phyloP scores from a whole-genome alignment of 2,888 invertebrate genomes.

The Yponomeuta sedellus region DNA sequence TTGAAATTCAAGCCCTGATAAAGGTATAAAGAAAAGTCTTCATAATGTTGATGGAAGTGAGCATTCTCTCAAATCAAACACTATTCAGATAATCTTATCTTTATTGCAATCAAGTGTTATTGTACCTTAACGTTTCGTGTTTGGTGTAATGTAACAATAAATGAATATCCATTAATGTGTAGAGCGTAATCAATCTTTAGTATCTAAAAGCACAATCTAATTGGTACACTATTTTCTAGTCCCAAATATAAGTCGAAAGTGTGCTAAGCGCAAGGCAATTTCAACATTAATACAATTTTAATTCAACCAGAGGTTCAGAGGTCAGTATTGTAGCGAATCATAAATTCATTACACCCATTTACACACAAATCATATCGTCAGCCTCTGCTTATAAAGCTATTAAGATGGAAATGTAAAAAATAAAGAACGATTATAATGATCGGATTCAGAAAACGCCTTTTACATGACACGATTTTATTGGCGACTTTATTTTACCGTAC shows the following conservation, averaged over 20 bases:
- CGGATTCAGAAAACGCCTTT: not conserved
- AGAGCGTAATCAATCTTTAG: conserved; percentile 31
- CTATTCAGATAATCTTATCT: no score
- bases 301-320: conserved; percentile 22
- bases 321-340: conserved; percentile 26
- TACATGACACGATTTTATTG: not conserved
- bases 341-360: conserved; percentile 37
- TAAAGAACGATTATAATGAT: conserved; percentile 30
- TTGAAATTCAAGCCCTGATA: no score
- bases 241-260: conserved; percentile 26
- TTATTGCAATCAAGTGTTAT: not conserved
- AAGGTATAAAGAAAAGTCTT: no score
- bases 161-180: not conserved
- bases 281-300: conserved; percentile 11
- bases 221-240: conserved; percentile 32
- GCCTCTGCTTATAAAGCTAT: conserved; percentile 49
- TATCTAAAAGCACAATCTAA: conserved; percentile 26
- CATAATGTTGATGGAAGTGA: not conserved
- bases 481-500: no score
- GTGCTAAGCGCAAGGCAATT: conserved; percentile 37
- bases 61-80: not conserved
- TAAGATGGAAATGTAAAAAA: conserved; percentile 29
- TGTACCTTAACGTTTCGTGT: not conserved
- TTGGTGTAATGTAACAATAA: not conserved
- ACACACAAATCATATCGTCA: conserved; percentile 32